These are phyloP conservation scores for Bugulina stolonifera DNA, from an alignment of 2,888 invertebrate genomes.

Conservation along the genomic window DNA sequence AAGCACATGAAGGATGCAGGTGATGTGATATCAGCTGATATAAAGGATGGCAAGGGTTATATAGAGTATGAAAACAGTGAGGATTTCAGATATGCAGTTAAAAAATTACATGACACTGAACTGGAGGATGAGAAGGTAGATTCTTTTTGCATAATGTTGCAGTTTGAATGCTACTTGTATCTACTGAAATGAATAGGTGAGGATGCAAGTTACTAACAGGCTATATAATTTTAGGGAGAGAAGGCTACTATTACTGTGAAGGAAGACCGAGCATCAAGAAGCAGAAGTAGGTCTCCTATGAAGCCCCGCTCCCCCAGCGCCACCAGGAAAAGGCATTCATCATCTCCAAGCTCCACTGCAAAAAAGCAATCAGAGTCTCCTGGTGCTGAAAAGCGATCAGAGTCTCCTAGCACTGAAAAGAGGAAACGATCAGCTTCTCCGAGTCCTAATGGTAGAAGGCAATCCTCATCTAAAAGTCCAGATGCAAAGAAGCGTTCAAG, in stretches of 20 bases:
- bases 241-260: background rate
- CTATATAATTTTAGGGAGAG: slow-evolving; percentile 1
- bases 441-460: too few relatives aligned
- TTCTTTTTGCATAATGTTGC: background rate
- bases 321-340: background rate
- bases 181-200: too few relatives aligned
- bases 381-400: too few relatives aligned
- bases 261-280: background rate
- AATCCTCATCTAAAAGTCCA: too few relatives aligned
- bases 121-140: slow-evolving; percentile 56
- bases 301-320: background rate
- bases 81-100: slow-evolving; percentile 98
- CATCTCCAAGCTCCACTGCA: background rate
- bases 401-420: too few relatives aligned
- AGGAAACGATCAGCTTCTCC: too few relatives aligned
- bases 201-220: background rate
- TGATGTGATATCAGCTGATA: slow-evolving; percentile 97
- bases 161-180: background rate
- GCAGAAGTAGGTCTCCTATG: background rate
- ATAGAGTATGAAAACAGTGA: slow-evolving; percentile 95
- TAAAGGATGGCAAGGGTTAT: slow-evolving; percentile 96
- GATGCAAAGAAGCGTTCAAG: too few relatives aligned
- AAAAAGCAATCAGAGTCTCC: background rate
- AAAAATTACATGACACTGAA: slow-evolving; percentile 93
- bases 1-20: slow-evolving; percentile 99